Evolutionary conservation across 2,113 vertebrate genomes (phyloP).

Genomic region (Seriola rivoliana): DNA sequence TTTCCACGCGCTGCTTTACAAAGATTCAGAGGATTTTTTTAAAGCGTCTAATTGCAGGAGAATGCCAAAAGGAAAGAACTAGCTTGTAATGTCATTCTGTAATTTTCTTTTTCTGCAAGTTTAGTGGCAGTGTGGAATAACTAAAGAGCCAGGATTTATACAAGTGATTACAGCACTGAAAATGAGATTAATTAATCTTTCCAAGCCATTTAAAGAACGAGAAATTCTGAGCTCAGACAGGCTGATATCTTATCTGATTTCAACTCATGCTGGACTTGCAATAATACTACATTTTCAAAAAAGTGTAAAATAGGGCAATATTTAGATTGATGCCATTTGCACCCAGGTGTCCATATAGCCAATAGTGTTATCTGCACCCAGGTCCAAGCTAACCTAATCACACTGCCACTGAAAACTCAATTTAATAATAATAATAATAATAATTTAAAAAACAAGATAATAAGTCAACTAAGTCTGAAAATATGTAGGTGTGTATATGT

Average conservation of each 20-base stretch:
- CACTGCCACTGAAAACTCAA: too few species aligned
- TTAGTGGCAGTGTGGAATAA: slow-evolving; percentile 6
- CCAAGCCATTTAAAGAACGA: slow-evolving; percentile 17
- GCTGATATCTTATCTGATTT: slow-evolving; percentile 14
- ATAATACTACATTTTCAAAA: background rate
- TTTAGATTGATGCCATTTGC: too few species aligned
- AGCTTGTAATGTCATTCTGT: slow-evolving; percentile 15
- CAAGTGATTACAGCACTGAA: background rate
- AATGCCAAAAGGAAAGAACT: slow-evolving; percentile 34
- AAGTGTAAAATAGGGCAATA: background rate
- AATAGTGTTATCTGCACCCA: too few species aligned
- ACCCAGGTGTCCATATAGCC: too few species aligned
- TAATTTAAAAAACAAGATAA: too few species aligned
- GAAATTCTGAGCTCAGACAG: background rate
- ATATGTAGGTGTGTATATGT: too few species aligned
- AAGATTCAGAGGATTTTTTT: slow-evolving; percentile 43
- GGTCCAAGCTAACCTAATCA: too few species aligned
- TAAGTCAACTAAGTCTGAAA: too few species aligned
- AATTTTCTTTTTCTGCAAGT: slow-evolving; percentile 18
- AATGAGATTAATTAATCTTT: slow-evolving; percentile 11
- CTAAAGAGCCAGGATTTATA: background rate
- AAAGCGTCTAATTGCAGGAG: slow-evolving; percentile 43
- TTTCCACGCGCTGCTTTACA: slow-evolving; percentile 30
- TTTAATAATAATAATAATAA: too few species aligned
- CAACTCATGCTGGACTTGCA: slow-evolving; percentile 6